Evolutionary conservation across 2,888 invertebrate species (phyloP).

Genomic region (Drosophila stalkeri): DNA sequence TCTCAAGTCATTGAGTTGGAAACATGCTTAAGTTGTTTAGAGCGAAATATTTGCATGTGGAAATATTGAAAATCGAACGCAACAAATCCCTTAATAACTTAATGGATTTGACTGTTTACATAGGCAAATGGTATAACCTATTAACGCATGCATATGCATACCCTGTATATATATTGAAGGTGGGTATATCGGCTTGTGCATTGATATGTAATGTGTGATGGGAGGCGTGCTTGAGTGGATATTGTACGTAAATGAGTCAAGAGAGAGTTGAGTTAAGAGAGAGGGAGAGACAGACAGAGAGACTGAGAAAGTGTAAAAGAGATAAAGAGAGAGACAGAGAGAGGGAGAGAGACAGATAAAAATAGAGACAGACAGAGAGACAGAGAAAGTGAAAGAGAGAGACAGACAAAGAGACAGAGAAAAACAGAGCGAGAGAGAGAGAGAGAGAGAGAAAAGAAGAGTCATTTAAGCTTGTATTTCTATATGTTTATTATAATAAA

Average conservation of each 20-base stretch:
- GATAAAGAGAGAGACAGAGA: no score
- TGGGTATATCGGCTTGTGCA: neutral
- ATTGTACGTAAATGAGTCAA: neutral
- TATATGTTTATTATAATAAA: neutral
- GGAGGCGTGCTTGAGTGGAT: neutral
- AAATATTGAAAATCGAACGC: slow-evolving; percentile 59
- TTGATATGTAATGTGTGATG: neutral
- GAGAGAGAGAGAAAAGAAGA: fast-evolving
- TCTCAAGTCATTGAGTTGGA: neutral
- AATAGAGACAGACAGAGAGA: no score
- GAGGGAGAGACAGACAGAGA: no score
- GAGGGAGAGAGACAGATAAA: no score
- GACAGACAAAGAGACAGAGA: no score
- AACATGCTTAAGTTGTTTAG: slow-evolving; percentile 1
- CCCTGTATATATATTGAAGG: neutral
- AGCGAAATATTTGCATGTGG: slow-evolving; percentile 20
- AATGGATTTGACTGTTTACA: slow-evolving; percentile 72
- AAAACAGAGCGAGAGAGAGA: fast-evolving
- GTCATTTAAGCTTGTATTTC: neutral
- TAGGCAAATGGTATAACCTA: slow-evolving; percentile 40
- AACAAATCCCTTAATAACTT: slow-evolving; percentile 79
- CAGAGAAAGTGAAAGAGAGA: no score
- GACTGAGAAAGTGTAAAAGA: no score
- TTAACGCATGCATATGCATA: slow-evolving; percentile 27
- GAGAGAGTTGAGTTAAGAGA: neutral